Evolutionary conservation across 2,113 vertebrate genomes (phyloP), one percentile per base, ranked within the genome.

Genomic region (Ailurus styani): DNA sequence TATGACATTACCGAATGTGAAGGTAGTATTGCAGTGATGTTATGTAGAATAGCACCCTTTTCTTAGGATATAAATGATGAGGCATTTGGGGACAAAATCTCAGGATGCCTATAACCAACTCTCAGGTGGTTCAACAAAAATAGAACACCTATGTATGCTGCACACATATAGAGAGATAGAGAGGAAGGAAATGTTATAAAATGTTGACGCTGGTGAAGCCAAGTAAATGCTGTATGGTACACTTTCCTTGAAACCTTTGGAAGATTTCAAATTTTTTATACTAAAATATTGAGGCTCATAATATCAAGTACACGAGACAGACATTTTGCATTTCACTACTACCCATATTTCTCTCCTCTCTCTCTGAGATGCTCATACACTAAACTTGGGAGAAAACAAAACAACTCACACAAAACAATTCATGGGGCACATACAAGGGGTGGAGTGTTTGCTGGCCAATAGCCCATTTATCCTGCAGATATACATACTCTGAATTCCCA

Each of bases 191-290:
- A 50, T 60, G 29, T 20, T 70, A 37, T 4, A 34, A 82, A 47
- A 75, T 90, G 12, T 64, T 90, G 77, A 77, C 23, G 82, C 72
- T 86, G 1, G 20, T 23, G 10, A 72, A 21, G 45, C 47, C 37
- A 88, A 29, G 34, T 86, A 5, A 84, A 66, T 20, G 20, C 1
- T 31, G 6, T 91, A 7, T 57, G 23, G 3, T 31, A 1, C 6
- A 57, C 29, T n/a, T 15, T 27, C 91, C 37, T 31, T 57, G 7
- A 45, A 77, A 75, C 21, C 13, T 62, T 84, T 14, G 66, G 40
- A 86, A 4, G 45, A 91, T 89, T 96, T 95, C 45, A 72, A 34
- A 89, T 85, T 79, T 77, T 87, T 90, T 40, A 27, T 60, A 62
- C 40, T 64, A 64, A 86, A 73, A 81, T 60, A 9, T 27, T 83